Percentiles rank a stretch among this genome's conserved stretches.
phyloP scores from a whole-genome alignment of 1,140 invertebrate species.

The Drosophila novamexicana region DNA sequence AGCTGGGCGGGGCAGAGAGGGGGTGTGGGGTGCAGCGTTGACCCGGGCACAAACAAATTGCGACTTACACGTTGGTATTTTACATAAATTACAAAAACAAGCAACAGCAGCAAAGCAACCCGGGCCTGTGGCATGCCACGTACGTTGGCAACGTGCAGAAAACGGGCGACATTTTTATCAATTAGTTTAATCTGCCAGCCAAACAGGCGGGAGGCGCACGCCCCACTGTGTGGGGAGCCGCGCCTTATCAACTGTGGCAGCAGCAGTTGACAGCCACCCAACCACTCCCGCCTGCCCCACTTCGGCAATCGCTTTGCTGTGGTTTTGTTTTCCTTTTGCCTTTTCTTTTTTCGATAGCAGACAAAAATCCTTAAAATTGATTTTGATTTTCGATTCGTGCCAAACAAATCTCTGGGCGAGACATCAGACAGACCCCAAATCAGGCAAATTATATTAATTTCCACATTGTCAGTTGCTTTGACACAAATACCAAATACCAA shows the following conservation, averaged over 20 bases:
- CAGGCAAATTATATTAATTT: conserved; percentile 83
- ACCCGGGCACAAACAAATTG: conserved; percentile 74
- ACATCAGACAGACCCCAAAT: conserved; percentile 76
- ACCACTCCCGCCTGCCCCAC: background rate
- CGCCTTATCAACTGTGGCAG: conserved; percentile 44
- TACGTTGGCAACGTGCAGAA: conserved; percentile 64
- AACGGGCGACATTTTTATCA: conserved; percentile 76
- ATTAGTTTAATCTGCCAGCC: conserved; percentile 75
- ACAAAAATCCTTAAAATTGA: conserved; percentile 76
- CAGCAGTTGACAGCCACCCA: conserved; percentile 63
- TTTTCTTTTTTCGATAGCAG: background rate
- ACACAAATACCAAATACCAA: conserved; percentile 58
- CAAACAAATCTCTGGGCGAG: conserved; percentile 72
- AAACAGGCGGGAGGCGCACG: background rate
- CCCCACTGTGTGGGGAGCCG: background rate
- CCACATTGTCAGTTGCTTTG: conserved; percentile 78
- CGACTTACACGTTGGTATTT: conserved; percentile 79
- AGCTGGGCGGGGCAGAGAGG: background rate
- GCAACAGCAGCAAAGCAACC: conserved; percentile 34
- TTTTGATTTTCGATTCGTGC: conserved; percentile 69
- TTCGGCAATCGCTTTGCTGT: conserved; percentile 20
- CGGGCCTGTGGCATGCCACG: conserved; percentile 55
- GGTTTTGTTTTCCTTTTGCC: conserved; percentile 12
- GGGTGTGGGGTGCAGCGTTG: conserved; percentile 15
- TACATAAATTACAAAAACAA: conserved; percentile 79